These are phyloP conservation scores for Ecliptopera silaceata DNA, from an alignment of 2,888 invertebrate genomes.

Conservation along the genomic window DNA sequence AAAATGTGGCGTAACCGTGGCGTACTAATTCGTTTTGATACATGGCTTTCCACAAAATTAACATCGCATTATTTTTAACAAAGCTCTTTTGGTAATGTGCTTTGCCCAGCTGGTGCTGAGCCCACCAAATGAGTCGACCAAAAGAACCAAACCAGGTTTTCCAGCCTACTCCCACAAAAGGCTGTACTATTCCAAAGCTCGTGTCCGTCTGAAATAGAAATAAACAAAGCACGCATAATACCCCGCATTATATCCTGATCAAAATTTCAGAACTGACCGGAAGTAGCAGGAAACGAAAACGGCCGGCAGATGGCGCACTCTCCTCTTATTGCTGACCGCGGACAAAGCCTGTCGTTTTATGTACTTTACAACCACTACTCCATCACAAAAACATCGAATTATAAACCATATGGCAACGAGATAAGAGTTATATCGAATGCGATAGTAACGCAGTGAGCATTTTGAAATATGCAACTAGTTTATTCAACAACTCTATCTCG, in stretches of 20 bases:
- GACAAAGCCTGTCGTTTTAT: slow-evolving; percentile 68
- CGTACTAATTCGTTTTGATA: too few species aligned
- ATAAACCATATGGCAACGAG: slow-evolving; percentile 32
- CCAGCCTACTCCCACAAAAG: slow-evolving; percentile 23
- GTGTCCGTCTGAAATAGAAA: slow-evolving; percentile 26
- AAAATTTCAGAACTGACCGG: slow-evolving; percentile 69
- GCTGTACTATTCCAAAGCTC: slow-evolving; percentile 25
- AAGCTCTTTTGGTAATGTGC: slow-evolving; percentile 8
- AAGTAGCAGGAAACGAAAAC: slow-evolving; percentile 65
- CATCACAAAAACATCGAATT: slow-evolving; percentile 25
- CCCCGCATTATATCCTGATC: slow-evolving; percentile 67
- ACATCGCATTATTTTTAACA: slow-evolving; percentile 1
- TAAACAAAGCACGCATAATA: slow-evolving; percentile 54
- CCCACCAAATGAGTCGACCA: slow-evolving; percentile 12
- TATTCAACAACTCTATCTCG: slow-evolving; percentile 53
- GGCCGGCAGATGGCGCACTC: slow-evolving; percentile 71
- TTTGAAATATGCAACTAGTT: slow-evolving; percentile 74
- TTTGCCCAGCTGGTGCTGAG: too few species aligned
- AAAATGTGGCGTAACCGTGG: too few species aligned
- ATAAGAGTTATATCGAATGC: slow-evolving; percentile 33
- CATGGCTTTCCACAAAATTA: background rate
- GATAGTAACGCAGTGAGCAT: slow-evolving; percentile 43
- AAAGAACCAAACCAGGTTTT: background rate
- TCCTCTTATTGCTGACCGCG: slow-evolving; percentile 78
- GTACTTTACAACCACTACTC: slow-evolving; percentile 40